Conservation (phyloP, 1,140 invertebrate species). For the Drosophila punjabiensis region DNA sequence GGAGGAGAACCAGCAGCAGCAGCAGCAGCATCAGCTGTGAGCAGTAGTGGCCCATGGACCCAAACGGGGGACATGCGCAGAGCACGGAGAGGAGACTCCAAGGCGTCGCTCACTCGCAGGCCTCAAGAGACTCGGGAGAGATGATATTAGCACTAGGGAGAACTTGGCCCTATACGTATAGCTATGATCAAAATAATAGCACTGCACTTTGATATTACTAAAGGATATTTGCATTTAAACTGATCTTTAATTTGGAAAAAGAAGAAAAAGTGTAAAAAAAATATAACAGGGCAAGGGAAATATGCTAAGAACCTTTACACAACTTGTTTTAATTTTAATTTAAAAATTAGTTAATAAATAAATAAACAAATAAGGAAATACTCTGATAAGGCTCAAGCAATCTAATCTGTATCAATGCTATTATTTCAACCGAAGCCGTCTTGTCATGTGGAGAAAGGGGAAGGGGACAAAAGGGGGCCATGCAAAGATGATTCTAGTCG, state of each 20-base stretch:
- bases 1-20: slow-evolving; percentile 1
- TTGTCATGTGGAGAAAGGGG: background rate
- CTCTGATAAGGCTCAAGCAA: background rate
- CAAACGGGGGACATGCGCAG: slow-evolving; percentile 36
- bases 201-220: background rate
- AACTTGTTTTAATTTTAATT: background rate
- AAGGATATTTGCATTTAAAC: background rate
- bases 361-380: background rate
- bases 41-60: slow-evolving; percentile 7
- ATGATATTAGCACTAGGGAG: slow-evolving; percentile 9
- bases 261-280: background rate
- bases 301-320: too few species aligned
- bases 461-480: slow-evolving; percentile 5
- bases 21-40: slow-evolving; percentile 41
- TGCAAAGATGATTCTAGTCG: slow-evolving; percentile 18
- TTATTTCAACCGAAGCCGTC: background rate
- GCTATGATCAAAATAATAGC: slow-evolving; percentile 27
- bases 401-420: background rate
- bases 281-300: too few species aligned
- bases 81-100: slow-evolving; percentile 26
- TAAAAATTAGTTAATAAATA: background rate
- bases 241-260: background rate
- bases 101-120: slow-evolving; percentile 7
- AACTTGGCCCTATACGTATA: slow-evolving; percentile 10
- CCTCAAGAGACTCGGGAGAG: background rate